Percentiles rank a stretch among this genome's conserved stretches.
These are phyloP conservation scores for Lucilia sericata DNA, from an alignment of 1,140 invertebrate species.

Conservation along the genomic window DNA sequence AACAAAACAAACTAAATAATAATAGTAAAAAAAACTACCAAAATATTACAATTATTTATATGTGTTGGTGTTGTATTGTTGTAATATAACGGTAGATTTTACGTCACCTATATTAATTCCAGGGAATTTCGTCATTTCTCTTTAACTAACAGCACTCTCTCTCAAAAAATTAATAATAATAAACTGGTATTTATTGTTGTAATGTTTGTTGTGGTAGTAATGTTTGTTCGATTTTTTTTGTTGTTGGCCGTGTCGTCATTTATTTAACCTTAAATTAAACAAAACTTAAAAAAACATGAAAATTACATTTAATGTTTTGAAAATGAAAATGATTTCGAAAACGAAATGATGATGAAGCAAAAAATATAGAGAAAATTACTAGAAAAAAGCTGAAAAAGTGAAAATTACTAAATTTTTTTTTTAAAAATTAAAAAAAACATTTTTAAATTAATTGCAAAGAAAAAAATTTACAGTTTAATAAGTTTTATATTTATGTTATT, in stretches of 20 bases:
- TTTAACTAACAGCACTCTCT: not conserved
- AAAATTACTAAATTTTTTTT: too few relatives aligned
- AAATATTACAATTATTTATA: not conserved
- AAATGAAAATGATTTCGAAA: constrained; percentile 24
- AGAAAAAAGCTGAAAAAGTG: too few relatives aligned
- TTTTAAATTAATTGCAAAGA: too few relatives aligned
- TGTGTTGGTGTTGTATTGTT: not conserved
- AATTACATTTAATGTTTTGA: not conserved
- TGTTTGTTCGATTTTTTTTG: not conserved
- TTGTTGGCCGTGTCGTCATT: not conserved
- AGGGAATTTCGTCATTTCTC: constrained; percentile 16
- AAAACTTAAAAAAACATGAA: not conserved
- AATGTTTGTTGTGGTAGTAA: not conserved
- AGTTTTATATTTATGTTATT: too few relatives aligned
- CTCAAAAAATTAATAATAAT: not conserved
- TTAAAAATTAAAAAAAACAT: too few relatives aligned
- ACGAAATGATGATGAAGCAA: not conserved
- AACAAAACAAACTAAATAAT: too few relatives aligned
- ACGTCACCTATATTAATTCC: constrained; percentile 26
- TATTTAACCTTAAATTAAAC: not conserved
- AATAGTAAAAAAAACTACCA: not conserved
- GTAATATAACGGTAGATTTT: not conserved
- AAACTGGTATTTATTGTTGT: not conserved
- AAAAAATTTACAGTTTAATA: too few relatives aligned
- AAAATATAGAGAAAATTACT: too few relatives aligned